Conservation (phyloP, 2,113 vertebrate species). For the Odontesthes bonariensis region DNA sequence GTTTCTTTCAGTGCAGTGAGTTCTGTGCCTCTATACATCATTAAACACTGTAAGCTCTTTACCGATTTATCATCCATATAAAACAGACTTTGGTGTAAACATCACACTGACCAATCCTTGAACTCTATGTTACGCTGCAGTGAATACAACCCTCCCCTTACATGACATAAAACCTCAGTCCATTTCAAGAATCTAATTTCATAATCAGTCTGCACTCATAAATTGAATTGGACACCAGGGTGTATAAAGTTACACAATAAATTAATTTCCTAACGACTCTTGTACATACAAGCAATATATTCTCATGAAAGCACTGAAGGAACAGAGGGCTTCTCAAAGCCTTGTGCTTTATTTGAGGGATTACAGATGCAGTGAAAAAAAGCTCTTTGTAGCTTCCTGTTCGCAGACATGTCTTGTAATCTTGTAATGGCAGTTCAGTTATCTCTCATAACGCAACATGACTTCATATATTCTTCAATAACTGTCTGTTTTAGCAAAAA, state of each 20-base stretch:
- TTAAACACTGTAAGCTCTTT: constrained; percentile 45
- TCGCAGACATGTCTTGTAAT: constrained; percentile 22
- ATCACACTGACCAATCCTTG: constrained; percentile 48
- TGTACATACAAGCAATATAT: constrained; percentile 50
- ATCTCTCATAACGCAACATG: constrained; percentile 23
- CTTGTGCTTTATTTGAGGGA: constrained; percentile 14
- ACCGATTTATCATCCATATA: constrained; percentile 64
- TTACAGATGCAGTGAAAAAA: constrained; percentile 36
- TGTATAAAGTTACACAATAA: constrained; percentile 55
- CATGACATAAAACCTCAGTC: constrained; percentile 30
- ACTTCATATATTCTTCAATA: constrained; percentile 13
- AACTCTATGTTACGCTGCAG: constrained; percentile 46
- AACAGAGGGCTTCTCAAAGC: constrained; percentile 25
- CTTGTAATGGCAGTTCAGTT: constrained; percentile 29
- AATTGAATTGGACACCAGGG: constrained; percentile 42
- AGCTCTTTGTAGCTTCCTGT: constrained; percentile 4
- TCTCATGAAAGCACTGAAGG: constrained; percentile 25
- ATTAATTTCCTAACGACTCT: constrained; percentile 59
- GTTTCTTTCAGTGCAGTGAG: constrained; percentile 31
- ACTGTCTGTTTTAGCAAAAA: constrained; percentile 30
- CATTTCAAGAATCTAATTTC: constrained; percentile 49
- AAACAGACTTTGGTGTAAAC: constrained; percentile 43
- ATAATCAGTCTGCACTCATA: constrained; percentile 27
- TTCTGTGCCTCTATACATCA: constrained; percentile 33
- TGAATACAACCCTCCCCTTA: constrained; percentile 19